These are phyloP conservation scores for Oplegnathus fasciatus DNA, from an alignment of 2,113 vertebrate species.

Conservation along the genomic window DNA sequence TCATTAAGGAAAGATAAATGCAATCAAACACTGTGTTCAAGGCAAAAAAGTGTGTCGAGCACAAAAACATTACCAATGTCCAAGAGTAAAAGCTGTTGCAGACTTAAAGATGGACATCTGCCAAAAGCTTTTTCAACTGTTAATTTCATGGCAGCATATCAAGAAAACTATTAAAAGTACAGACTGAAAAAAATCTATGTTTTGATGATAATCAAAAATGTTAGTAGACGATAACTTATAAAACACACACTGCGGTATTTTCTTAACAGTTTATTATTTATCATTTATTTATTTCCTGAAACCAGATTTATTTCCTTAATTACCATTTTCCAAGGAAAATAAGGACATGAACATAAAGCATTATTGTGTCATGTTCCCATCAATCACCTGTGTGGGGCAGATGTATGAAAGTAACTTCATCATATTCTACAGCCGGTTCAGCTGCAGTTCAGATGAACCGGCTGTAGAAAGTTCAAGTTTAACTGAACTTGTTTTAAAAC, in stretches of 20 bases:
- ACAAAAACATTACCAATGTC: background rate
- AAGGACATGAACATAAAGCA: background rate
- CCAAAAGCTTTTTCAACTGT: background rate
- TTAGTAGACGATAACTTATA: background rate
- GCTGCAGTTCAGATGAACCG: too few species aligned
- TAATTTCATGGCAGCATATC: background rate
- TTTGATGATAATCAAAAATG: background rate
- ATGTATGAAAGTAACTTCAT: too few species aligned
- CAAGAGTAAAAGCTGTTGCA: background rate
- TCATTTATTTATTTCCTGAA: too few species aligned
- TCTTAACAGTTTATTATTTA: too few species aligned
- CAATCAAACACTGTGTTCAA: background rate
- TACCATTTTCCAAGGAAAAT: background rate
- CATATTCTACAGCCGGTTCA: too few species aligned
- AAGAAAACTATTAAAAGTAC: background rate
- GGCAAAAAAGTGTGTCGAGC: background rate
- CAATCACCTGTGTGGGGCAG: background rate
- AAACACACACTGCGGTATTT: background rate
- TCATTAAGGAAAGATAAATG: background rate
- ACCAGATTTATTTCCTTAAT: background rate
- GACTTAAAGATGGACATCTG: background rate
- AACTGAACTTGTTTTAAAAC: background rate
- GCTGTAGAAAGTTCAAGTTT: background rate
- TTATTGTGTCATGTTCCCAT: background rate
- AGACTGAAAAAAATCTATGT: background rate